A percentile compares a stretch with the other conserved stretches of the same genome.
Evolutionary conservation across 2,113 vertebrate species (phyloP).

Genomic region (Melanostigma gelatinosum): DNA sequence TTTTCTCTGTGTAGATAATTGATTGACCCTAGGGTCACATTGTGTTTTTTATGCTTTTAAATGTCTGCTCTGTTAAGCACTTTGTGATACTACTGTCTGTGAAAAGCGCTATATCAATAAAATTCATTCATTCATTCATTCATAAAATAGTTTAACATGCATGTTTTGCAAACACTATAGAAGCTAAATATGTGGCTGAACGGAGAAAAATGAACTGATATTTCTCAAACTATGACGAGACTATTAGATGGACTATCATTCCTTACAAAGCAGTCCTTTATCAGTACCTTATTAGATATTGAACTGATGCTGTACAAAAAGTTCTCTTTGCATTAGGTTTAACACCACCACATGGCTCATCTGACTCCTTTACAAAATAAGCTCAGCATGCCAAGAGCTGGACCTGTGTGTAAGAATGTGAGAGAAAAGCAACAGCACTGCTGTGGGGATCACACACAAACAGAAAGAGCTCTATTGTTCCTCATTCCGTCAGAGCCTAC

Average conservation of each 20-base stretch:
- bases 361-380: neutral
- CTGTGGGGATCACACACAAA: neutral
- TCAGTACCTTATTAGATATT: neutral
- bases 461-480: conserved; percentile 15
- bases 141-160: neutral
- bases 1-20: no score
- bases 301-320: neutral
- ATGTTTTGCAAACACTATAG: neutral
- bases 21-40: no score
- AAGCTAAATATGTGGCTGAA: neutral
- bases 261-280: neutral
- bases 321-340: neutral
- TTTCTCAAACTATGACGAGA: neutral
- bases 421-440: neutral
- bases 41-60: no score
- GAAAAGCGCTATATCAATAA: no score
- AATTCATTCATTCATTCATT: no score
- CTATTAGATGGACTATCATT: neutral
- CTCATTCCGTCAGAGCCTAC: neutral
- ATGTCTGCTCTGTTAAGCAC: no score
- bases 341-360: neutral
- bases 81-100: no score
- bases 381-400: neutral
- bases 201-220: neutral
- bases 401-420: neutral